A percentile compares a stretch with the other conserved stretches of the same genome.
Conservation (phyloP, 2,888 invertebrate genomes). For the Balanococcus diminutus region DNA sequence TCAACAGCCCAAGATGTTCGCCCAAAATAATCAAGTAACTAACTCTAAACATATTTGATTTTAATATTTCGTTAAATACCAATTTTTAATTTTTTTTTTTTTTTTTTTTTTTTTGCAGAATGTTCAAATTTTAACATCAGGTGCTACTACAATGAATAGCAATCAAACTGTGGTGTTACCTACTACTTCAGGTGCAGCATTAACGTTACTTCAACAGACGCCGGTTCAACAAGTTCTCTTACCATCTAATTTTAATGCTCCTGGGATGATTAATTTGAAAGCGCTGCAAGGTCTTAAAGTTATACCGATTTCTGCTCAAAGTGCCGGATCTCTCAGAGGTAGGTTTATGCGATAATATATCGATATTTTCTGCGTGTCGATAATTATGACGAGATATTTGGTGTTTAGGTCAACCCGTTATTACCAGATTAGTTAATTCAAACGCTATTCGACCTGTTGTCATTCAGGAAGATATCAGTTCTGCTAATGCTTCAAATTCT, state of each 20-base stretch:
- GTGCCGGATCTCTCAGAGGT: slow-evolving; percentile 53
- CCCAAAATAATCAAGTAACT: slow-evolving; percentile 44
- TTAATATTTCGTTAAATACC: not conserved
- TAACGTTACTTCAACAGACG: slow-evolving; percentile 60
- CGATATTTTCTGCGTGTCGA: not conserved
- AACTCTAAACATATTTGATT: not conserved
- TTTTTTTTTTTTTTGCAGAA: not conserved
- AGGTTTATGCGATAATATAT: not conserved
- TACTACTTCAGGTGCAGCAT: slow-evolving; percentile 57
- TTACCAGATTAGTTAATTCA: slow-evolving; percentile 64
- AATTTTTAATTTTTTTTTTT: too few species aligned
- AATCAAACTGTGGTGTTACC: slow-evolving; percentile 56
- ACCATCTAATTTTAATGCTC: slow-evolving; percentile 63
- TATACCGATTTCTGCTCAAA: slow-evolving; percentile 64
- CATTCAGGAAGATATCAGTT: slow-evolving; percentile 53
- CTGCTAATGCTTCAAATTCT: slow-evolving; percentile 5
- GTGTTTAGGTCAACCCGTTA: slow-evolving; percentile 61
- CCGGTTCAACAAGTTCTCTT: slow-evolving; percentile 66
- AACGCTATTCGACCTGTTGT: slow-evolving; percentile 58
- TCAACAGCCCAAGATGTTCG: slow-evolving; percentile 43
- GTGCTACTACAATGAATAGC: slow-evolving; percentile 43
- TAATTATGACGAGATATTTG: not conserved
- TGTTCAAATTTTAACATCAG: slow-evolving; percentile 48
- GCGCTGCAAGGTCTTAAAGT: slow-evolving; percentile 70
- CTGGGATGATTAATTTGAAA: slow-evolving; percentile 64